These are phyloP conservation scores for Stramonita haemastoma DNA, from an alignment of 2,888 invertebrate genomes.

Conservation along the genomic window DNA sequence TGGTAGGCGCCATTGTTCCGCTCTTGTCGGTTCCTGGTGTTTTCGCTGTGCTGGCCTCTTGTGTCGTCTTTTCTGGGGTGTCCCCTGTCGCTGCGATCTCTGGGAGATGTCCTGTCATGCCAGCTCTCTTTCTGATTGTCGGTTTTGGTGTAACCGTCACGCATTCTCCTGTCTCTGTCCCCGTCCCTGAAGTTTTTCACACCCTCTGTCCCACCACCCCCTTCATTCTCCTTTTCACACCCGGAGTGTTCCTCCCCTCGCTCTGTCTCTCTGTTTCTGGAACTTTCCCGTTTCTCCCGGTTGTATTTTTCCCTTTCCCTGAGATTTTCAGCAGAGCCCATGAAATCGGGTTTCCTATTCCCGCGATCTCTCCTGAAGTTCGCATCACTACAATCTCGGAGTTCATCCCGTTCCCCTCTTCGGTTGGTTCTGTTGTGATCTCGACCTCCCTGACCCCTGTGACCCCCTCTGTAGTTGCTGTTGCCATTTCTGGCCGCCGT, in stretches of 20 bases:
- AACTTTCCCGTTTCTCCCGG: background rate
- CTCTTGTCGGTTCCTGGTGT: background rate
- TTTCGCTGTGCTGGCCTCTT: background rate
- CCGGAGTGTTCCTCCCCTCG: background rate
- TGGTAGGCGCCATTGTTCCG: background rate
- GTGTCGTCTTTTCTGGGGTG: background rate
- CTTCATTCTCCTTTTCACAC: background rate
- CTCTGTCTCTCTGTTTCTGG: background rate
- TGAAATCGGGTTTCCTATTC: background rate
- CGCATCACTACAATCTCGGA: background rate
- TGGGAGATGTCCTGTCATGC: background rate
- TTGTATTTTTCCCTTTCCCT: background rate
- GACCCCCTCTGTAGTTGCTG: background rate
- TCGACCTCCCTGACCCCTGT: background rate
- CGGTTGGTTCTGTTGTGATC: background rate
- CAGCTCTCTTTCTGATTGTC: background rate
- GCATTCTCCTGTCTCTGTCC: background rate
- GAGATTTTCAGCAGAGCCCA: background rate
- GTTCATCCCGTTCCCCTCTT: background rate
- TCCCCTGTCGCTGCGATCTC: background rate
- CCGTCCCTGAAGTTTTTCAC: background rate
- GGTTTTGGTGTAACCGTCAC: background rate
- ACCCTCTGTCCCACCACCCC: background rate
- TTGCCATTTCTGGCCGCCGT: background rate
- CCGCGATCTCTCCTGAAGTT: background rate